These are phyloP conservation scores for Varecia variegata DNA, from an alignment of 2,797 vertebrate genomes.

Conservation along the genomic window DNA sequence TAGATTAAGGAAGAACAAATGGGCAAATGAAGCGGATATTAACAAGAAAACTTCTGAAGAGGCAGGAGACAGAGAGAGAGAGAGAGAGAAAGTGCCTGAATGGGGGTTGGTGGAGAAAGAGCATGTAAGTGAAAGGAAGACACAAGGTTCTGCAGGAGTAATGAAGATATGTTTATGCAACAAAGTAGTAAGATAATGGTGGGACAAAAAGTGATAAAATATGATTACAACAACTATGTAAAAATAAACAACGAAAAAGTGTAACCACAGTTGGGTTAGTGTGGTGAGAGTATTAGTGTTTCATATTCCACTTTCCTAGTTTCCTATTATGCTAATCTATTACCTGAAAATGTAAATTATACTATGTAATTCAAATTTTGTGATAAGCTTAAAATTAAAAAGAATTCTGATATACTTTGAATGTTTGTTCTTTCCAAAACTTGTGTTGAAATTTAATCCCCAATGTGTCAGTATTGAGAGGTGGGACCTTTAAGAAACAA, in stretches of 20 bases:
- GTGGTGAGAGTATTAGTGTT: not conserved
- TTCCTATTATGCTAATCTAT: not conserved
- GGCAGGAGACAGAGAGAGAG: not conserved
- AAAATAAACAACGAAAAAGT: not conserved
- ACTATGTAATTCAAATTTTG: not conserved
- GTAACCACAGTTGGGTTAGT: not conserved
- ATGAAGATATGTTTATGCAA: not conserved
- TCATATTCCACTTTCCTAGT: not conserved
- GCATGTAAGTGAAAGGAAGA: not conserved
- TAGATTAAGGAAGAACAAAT: not conserved
- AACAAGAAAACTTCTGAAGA: not conserved
- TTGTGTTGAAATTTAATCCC: not conserved
- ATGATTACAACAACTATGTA: not conserved
- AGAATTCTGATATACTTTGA: not conserved
- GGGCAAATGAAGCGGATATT: not conserved
- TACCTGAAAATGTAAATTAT: not conserved
- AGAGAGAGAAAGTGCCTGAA: not conserved
- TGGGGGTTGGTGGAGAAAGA: not conserved
- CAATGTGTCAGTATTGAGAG: not conserved
- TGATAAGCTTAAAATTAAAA: not conserved
- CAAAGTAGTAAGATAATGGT: not conserved
- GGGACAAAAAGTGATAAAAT: not conserved
- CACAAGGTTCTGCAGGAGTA: not conserved
- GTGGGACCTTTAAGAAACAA: not conserved
- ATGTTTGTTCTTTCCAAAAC: not conserved